Evolutionary conservation across 2,797 vertebrate genomes (phyloP), one percentile per base, ranked within the genome.

Genomic region (Lepus townsendii): DNA sequence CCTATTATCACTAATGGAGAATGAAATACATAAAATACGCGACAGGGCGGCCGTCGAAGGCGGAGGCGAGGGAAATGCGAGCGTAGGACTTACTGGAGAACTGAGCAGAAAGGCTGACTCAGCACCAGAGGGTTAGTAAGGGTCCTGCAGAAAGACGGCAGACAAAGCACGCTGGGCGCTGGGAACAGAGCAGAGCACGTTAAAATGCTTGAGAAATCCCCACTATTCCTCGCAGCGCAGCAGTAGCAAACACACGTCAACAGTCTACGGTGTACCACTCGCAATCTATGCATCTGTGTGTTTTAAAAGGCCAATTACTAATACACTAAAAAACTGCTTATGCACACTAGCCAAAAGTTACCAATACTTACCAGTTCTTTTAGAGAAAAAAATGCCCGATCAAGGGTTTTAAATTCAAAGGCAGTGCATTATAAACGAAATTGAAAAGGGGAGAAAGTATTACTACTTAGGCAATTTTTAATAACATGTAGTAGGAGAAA

Each of bases 91-190:
- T 27, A 50, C 72, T 60, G 57, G 63, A 66, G 19, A 62, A 42
- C 26, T 26, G n/a, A 68, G 30, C 0, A 86, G 73, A 54, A 80
- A 69, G 52, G 85, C 2, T 82, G 54, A 38, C 10, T 7, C 50
- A 63, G 35, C 12, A 13, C 42, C 26, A 65, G 27, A 60, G 32
- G 83, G 57, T 62, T 24, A 88, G 3, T 73, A 69, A 38, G 47
- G n/a, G n/a, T 73, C 90, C 91, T 66, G 72, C 65, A 83, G 73
- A 73, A 72, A 88, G 66, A 38, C 24, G 54, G 42, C 83, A 76
- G 63, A 63, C 54, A 73, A 38, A 54, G 60, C 52, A 32, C 10
- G 77, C 84, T 75, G 71, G 69, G 66, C 0, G 0, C 79, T 13
- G 22, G 63, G 76, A 66, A 68, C 22, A 30, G 73, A 93, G n/a